A percentile compares a stretch with the other conserved stretches of the same genome.
Conservation (phyloP, 2,888 invertebrate genomes). For the Drosophila limbata region DNA sequence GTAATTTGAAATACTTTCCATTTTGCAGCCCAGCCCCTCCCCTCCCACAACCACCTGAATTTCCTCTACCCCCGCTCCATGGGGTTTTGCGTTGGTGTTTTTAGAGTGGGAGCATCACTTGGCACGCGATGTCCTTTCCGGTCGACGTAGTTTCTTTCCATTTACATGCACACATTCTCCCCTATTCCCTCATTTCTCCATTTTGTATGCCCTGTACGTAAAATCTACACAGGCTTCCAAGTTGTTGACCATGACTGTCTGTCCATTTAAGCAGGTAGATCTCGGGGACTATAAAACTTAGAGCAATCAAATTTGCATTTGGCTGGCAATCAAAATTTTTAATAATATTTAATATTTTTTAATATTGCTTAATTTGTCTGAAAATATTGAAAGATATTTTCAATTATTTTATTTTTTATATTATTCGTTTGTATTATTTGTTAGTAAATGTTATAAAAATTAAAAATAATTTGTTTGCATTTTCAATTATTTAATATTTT, state of each 20-base stretch:
- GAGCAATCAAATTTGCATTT: neutral
- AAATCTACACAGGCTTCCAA: neutral
- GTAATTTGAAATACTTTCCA: constrained; percentile 81
- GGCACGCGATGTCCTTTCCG: constrained; percentile 84
- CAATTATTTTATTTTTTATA: too few species aligned
- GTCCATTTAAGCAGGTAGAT: neutral
- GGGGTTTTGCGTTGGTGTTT: constrained; percentile 15
- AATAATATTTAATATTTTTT: too few species aligned
- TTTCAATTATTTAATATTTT: too few species aligned
- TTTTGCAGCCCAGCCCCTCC: constrained; percentile 59
- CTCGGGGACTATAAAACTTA: neutral
- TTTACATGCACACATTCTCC: constrained; percentile 53
- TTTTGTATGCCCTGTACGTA: neutral
- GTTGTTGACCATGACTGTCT: neutral
- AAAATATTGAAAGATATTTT: too few species aligned
- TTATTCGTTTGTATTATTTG: too few species aligned
- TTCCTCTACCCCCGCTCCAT: neutral
- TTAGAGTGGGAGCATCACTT: constrained; percentile 67
- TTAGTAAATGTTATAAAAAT: too few species aligned
- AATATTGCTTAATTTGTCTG: too few species aligned
- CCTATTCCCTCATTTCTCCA: neutral
- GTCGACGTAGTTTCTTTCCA: constrained; percentile 75
- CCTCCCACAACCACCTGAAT: neutral
- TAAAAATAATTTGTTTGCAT: too few species aligned
- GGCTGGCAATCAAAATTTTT: too few species aligned